Evolutionary conservation across 2,888 invertebrate species (phyloP).

Genomic region (Stenotaenia linearis): DNA sequence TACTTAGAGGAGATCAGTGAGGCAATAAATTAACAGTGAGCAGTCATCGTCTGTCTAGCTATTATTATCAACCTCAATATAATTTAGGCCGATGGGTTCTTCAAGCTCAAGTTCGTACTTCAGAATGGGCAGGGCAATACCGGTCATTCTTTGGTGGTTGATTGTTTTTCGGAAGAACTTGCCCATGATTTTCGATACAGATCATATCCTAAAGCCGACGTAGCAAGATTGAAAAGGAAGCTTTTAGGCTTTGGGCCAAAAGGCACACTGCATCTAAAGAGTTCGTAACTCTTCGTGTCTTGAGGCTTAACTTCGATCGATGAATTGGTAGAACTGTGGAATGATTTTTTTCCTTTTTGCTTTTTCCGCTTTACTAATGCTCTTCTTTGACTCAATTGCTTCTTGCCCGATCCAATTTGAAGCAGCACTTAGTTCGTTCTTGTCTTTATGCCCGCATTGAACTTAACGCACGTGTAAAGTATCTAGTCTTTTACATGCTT

Average conservation of each 20-base stretch:
- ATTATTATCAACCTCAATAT: neutral
- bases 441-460: neutral
- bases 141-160: neutral
- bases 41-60: neutral
- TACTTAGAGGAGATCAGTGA: no score
- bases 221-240: neutral
- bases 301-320: neutral
- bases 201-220: neutral
- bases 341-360: neutral
- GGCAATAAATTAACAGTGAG: neutral
- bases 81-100: neutral
- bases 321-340: neutral
- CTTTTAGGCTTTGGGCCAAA: constrained; percentile 7
- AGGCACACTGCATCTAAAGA: neutral
- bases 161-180: neutral
- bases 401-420: neutral
- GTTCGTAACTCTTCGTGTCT: constrained; percentile 1
- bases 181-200: neutral
- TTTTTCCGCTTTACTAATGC: neutral
- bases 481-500: neutral
- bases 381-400: neutral
- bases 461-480: neutral
- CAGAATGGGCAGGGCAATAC: neutral
- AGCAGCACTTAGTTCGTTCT: neutral
- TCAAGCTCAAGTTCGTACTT: neutral